A percentile compares a stretch with the other conserved stretches of the same genome.
phyloP scores from a whole-genome alignment of 2,888 invertebrate genomes.

The Acrocyrtus sp. region DNA sequence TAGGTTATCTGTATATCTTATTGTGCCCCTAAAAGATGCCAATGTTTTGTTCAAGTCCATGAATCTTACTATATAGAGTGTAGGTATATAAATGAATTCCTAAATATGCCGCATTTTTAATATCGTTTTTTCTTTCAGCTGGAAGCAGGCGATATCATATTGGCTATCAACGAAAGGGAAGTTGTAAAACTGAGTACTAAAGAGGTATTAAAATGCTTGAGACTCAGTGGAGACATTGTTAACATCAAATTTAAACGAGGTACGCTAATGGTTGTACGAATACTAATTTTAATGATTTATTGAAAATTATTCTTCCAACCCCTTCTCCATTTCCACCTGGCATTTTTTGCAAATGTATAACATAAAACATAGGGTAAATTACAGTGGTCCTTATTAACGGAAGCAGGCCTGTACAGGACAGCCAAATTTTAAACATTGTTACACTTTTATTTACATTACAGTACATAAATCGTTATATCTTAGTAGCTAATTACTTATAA shows the following conservation, averaged over 20 bases:
- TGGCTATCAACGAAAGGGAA: constrained; percentile 93
- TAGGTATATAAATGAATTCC: neutral
- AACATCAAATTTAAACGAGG: constrained; percentile 91
- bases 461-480: too few species aligned
- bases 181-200: constrained; percentile 92
- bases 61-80: too few species aligned
- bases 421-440: too few species aligned
- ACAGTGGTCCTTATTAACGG: neutral
- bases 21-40: neutral
- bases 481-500: too few species aligned
- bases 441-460: too few species aligned
- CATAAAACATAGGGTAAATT: too few species aligned
- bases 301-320: neutral
- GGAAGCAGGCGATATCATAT: constrained; percentile 92
- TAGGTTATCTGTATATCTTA: too few species aligned
- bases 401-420: too few species aligned
- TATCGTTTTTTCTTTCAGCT: constrained; percentile 77
- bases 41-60: neutral
- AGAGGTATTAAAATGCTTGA: constrained; percentile 94
- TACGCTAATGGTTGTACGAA: constrained; percentile 68
- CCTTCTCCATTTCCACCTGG: too few species aligned
- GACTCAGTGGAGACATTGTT: constrained; percentile 89
- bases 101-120: neutral
- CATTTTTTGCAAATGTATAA: too few species aligned
- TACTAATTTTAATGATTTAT: neutral